Evolutionary conservation across 2,888 invertebrate genomes (phyloP).

Genomic region (Lochmaea capreae): DNA sequence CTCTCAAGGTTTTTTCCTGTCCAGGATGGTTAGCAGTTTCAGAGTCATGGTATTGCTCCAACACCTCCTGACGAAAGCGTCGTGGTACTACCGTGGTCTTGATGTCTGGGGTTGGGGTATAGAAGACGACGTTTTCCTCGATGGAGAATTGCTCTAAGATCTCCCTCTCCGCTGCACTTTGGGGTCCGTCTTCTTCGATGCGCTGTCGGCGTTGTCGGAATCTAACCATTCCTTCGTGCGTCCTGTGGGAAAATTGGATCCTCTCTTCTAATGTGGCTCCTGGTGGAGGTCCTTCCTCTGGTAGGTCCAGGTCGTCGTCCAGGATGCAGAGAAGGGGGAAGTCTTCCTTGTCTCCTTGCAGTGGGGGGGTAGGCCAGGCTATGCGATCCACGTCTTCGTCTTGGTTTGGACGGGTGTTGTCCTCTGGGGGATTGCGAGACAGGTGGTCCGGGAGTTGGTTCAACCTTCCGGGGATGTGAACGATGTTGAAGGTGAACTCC

Average conservation of each 20-base stretch:
- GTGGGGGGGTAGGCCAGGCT: no score
- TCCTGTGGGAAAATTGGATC: not conserved
- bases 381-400: no score
- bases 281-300: not conserved
- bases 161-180: not conserved
- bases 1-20: conserved; percentile 43
- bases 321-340: conserved; percentile 3
- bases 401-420: not conserved
- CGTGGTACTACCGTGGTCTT: not conserved
- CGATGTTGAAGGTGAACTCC: conserved; percentile 42
- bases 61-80: not conserved
- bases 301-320: not conserved
- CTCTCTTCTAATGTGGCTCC: not conserved
- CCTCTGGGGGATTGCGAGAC: conserved; percentile 38
- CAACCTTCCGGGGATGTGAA: conserved; percentile 45
- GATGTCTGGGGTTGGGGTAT: not conserved
- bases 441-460: conserved; percentile 46
- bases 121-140: not conserved
- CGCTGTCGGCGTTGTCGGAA: not conserved
- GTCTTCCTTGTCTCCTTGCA: not conserved
- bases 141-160: not conserved
- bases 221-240: not conserved
- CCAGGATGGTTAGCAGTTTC: conserved; percentile 46
- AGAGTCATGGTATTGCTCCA: conserved; percentile 29
- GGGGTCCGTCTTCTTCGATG: not conserved